Evolutionary conservation across 2,797 vertebrate species (phyloP), one percentile per base, ranked within the genome.

Genomic region (Sitta carolinensis): DNA sequence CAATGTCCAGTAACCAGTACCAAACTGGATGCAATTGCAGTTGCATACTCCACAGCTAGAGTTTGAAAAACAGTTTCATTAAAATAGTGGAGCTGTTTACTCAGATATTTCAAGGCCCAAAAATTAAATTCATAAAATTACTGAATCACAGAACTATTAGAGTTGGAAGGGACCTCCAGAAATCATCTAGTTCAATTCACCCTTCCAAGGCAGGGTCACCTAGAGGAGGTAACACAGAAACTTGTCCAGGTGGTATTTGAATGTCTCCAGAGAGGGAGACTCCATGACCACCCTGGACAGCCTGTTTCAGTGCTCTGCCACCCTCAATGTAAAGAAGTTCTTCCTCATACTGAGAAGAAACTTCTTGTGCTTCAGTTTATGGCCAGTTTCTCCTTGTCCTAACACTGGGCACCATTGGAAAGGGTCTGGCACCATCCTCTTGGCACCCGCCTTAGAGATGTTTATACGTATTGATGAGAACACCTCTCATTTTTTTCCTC

Each of bases 371-470:
- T 89, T 77, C 22, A 70, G 17, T 40, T 72, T 36, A 34, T 20
- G 51, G 18, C 17, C 7, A 14, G 47, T 82, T 70, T 4, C 4
- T 84, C n/a, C n/a, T 40, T 1, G 1, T 32, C 15, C 25, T 47
- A 23, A 17, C 11, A 16, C 10, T 30, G 26, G 15, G 29, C 12
- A 40, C 10, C 25, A 30, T 21, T 30, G 17, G 40, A 62, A 55
- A 26, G 22, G 16, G 4, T 18, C 36, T n/a, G 32, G 11, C 32
- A 63, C 5, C 16, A n/a, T 10, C 14, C 20, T 57, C 50, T 19
- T 58, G 43, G 22, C 0, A 3, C 1, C 1, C 1, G 0, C 2
- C 16, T 50, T 18, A 9, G 38, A n/a, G 29, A 63, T 26, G 11
- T 57, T 89, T 30, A 1, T 22, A 45, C 8, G n/a, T 1, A 22